Evolutionary conservation across 2,888 invertebrate species (phyloP).

Genomic region (Macaria notata): DNA sequence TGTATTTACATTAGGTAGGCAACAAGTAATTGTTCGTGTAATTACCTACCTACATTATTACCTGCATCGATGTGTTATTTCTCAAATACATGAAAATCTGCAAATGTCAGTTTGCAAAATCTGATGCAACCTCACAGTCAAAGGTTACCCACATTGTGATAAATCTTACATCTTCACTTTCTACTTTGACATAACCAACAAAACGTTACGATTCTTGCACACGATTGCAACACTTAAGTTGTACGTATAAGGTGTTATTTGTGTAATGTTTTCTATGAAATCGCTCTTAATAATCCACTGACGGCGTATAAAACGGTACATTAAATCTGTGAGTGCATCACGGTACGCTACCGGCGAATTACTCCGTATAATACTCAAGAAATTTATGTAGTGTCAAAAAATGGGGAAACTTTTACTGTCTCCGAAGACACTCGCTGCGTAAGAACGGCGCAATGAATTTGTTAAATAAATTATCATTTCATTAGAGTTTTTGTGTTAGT

Average conservation of each 20-base stretch:
- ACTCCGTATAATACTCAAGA: constrained; percentile 24
- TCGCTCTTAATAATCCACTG: constrained; percentile 34
- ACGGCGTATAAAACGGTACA: constrained; percentile 35
- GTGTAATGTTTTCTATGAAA: constrained; percentile 25
- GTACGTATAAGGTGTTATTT: constrained; percentile 15
- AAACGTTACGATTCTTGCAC: constrained; percentile 12
- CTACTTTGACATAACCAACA: constrained; percentile 19
- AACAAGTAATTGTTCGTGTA: too few relatives aligned
- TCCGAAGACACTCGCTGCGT: constrained; percentile 28
- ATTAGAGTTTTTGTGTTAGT: constrained; percentile 30
- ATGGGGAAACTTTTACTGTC: constrained; percentile 35
- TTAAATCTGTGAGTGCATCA: constrained; percentile 38
- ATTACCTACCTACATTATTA: too few relatives aligned
- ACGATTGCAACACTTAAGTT: constrained; percentile 16
- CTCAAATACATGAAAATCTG: constrained; percentile 1
- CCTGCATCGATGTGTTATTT: too few relatives aligned
- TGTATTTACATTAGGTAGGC: too few relatives aligned
- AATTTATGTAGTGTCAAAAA: constrained; percentile 37
- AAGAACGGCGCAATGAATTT: constrained; percentile 32
- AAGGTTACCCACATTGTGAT: constrained; percentile 19
- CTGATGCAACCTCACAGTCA: constrained; percentile 18
- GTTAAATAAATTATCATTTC: constrained; percentile 37
- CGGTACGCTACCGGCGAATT: constrained; percentile 37
- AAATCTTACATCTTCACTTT: constrained; percentile 22
- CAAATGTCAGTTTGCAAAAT: constrained; percentile 2